Evolutionary conservation across 2,113 vertebrate genomes (phyloP).

Genomic region (Copsychus sechellarum): DNA sequence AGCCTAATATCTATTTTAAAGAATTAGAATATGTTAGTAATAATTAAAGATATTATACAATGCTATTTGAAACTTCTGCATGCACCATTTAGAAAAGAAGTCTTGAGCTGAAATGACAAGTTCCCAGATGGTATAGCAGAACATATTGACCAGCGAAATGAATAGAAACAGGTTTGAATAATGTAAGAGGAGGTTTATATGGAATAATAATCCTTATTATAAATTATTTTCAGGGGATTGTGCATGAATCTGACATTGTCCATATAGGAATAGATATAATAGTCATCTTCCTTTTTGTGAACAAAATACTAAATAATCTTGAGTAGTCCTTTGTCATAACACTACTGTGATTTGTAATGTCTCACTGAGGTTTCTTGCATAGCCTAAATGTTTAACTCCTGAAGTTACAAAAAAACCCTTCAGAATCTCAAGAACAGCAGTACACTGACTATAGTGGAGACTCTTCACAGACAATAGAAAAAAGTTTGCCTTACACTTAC

Average conservation of each 20-base stretch:
- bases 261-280: neutral
- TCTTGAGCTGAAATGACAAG: conserved; percentile 66
- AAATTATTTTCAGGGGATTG: neutral
- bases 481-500: neutral
- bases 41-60: neutral
- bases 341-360: neutral
- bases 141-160: neutral
- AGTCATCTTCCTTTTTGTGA: neutral
- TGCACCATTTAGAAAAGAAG: conserved; percentile 62
- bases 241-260: neutral
- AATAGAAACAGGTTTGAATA: neutral
- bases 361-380: neutral
- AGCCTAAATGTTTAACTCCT: neutral
- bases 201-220: neutral
- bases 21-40: neutral
- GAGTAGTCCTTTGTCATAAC: neutral
- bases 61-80: neutral
- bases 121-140: conserved; percentile 22
- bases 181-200: neutral
- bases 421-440: neutral
- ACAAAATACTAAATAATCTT: neutral
- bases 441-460: fast-evolving
- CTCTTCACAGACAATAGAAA: neutral
- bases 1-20: neutral
- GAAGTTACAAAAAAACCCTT: neutral